Base-by-base conservation (phyloP, 2,113 vertebrate genomes). In the Pluvianellus socialis region DNA sequence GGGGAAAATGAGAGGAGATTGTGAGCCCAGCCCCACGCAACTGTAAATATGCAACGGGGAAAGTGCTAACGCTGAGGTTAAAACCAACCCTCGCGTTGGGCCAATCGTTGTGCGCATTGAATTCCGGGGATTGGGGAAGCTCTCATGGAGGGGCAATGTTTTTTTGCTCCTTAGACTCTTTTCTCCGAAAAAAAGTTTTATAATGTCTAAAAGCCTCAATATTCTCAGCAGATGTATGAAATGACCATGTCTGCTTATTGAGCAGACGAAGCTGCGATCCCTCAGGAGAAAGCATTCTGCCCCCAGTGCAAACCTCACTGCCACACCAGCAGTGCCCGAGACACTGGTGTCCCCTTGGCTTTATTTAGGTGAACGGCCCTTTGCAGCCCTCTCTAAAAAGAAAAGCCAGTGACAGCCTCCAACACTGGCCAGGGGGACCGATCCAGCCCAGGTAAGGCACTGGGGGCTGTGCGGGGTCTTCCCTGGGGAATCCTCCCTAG, bases 391-490 rank as follows among this genome's bases (percentile, higher is more conserved):
- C 55, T 42, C 76, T 30, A 2, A 3, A n/a, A 50, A 32, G 10
- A 32, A 10, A 45, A 59, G 16, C 21, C 44, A 27, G 0, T 12
- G 73, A 18, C 50, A 50, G 50, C 14, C 59, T 32, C 49, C 61
- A 7, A 72, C 23, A 6, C 16, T 2, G 4, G 35, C 35, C 6
- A 2, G 17, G 2, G 38, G 26, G 44, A 44, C 26, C 28, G 49
- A 49, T 63, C 42, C 56, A 50, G 79, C 73, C 71, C 79, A 28
- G 44, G 30, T 7, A 4, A 70, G 40, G 55, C 26, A 20, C 33
- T 0, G 4, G 8, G 15, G 6, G 10, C 0, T 2, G 0, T 1
- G 4, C 0, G 7, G 44, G 28, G 6, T 52, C 12, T 63, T 8
- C 42, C 19, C 6, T 3, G 2, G 5, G 50, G 32, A 7, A 27